phyloP scores from a whole-genome alignment of 2,113 vertebrate genomes.

The Hassar affinis region DNA sequence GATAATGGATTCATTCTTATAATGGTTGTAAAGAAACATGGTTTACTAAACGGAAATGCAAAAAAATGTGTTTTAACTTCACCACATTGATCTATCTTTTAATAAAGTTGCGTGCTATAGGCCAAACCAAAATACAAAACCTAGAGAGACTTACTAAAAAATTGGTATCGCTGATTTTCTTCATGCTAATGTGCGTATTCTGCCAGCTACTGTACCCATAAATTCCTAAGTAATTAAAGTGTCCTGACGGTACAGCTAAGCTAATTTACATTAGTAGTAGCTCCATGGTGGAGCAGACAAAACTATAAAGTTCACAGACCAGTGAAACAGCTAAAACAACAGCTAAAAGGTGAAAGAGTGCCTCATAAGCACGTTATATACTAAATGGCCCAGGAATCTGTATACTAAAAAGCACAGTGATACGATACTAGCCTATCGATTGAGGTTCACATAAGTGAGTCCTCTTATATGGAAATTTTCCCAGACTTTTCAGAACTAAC shows the following conservation, averaged over 20 bases:
- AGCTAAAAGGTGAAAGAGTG: not conserved
- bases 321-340: not conserved
- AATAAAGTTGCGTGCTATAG: not conserved
- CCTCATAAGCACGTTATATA: not conserved
- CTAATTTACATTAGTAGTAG: not conserved
- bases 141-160: not conserved
- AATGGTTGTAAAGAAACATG: not conserved
- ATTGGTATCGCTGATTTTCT: not conserved
- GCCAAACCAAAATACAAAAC: not conserved
- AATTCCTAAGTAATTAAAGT: not conserved
- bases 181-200: not conserved
- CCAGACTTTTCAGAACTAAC: not conserved
- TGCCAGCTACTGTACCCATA: not conserved
- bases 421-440: not conserved
- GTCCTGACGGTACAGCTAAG: not conserved
- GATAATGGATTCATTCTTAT: not conserved
- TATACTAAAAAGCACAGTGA: not conserved
- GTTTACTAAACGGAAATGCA: not conserved
- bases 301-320: not conserved
- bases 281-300: not conserved
- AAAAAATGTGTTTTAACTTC: not conserved
- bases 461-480: not conserved
- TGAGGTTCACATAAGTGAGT: not conserved
- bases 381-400: not conserved
- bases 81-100: not conserved